Evolutionary conservation across 2,797 vertebrate genomes (phyloP).

Genomic region (Chiropotes sagulatus): DNA sequence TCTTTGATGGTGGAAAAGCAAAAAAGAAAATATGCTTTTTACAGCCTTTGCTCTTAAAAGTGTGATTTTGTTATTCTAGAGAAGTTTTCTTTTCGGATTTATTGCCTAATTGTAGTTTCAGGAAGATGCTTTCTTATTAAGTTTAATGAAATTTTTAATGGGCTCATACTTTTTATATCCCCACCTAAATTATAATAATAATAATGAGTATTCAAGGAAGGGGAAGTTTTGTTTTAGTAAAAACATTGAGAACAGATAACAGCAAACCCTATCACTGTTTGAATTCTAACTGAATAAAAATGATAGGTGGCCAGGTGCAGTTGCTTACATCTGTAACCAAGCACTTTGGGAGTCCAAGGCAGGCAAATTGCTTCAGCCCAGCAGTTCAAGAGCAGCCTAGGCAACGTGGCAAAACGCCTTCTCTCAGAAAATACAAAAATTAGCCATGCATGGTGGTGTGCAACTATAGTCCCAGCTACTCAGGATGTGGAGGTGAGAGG

Average conservation of each 20-base stretch:
- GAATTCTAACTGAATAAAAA: slow-evolving; percentile 43
- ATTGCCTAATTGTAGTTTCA: slow-evolving; percentile 8
- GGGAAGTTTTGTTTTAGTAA: slow-evolving; percentile 2
- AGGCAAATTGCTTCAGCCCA: background rate
- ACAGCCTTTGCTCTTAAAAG: background rate
- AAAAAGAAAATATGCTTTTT: background rate
- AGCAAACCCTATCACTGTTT: background rate
- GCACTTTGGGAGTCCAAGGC: background rate
- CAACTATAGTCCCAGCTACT: background rate
- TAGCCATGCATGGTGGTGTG: background rate
- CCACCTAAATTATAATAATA: background rate
- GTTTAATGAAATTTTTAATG: slow-evolving; percentile 33
- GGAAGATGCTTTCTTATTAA: background rate
- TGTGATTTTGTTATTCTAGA: background rate
- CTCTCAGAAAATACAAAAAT: background rate
- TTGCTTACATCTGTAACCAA: background rate
- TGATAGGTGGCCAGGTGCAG: background rate
- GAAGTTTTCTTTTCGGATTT: background rate
- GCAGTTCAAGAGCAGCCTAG: background rate
- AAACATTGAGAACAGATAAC: background rate
- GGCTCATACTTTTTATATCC: background rate
- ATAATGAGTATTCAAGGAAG: background rate
- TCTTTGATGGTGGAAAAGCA: slow-evolving; percentile 8
- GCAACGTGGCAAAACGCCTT: background rate
- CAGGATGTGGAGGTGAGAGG: background rate